phyloP scores from a whole-genome alignment of 2,113 vertebrate species.

The Spermophilus dauricus region DNA sequence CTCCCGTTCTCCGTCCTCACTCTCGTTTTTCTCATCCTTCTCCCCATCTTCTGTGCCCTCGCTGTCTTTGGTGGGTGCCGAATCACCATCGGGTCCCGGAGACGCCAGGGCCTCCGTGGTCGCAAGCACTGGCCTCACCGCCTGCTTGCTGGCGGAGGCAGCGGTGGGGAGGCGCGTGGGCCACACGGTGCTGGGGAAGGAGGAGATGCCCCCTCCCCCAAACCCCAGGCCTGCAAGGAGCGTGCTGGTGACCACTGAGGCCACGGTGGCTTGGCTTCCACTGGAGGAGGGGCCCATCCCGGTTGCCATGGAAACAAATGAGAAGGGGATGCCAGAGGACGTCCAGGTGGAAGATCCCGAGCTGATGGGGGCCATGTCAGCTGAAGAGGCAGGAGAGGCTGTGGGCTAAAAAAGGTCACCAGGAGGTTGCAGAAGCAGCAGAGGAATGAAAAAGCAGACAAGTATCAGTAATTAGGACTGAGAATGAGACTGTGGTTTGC shows the following conservation, averaged over 20 bases:
- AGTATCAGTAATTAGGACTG: constrained; percentile 75
- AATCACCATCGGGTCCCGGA: constrained; percentile 88
- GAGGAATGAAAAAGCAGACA: constrained; percentile 83
- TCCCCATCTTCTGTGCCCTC: constrained; percentile 90
- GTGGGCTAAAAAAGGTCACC: constrained; percentile 91
- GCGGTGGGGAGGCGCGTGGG: constrained; percentile 89
- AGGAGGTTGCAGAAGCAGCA: not conserved
- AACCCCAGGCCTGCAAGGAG: constrained; percentile 96
- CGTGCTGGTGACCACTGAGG: constrained; percentile 97
- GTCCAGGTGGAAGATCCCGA: constrained; percentile 99
- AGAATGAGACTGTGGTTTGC: not conserved
- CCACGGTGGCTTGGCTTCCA: constrained; percentile 96
- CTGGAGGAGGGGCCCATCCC: constrained; percentile 98
- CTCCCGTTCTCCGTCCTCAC: constrained; percentile 90
- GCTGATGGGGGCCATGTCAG: constrained; percentile 99
- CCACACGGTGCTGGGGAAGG: constrained; percentile 97
- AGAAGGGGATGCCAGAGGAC: constrained; percentile 97
- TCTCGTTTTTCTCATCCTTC: constrained; percentile 91
- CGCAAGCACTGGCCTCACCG: constrained; percentile 85
- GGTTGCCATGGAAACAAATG: constrained; percentile 98
- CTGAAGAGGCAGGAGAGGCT: constrained; percentile 96
- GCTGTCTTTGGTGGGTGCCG: constrained; percentile 77
- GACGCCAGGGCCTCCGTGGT: constrained; percentile 87
- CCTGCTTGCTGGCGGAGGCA: constrained; percentile 86
- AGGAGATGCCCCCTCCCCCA: constrained; percentile 95